Conservation (phyloP, 2,888 invertebrate genomes). For the Tipula helvola region DNA sequence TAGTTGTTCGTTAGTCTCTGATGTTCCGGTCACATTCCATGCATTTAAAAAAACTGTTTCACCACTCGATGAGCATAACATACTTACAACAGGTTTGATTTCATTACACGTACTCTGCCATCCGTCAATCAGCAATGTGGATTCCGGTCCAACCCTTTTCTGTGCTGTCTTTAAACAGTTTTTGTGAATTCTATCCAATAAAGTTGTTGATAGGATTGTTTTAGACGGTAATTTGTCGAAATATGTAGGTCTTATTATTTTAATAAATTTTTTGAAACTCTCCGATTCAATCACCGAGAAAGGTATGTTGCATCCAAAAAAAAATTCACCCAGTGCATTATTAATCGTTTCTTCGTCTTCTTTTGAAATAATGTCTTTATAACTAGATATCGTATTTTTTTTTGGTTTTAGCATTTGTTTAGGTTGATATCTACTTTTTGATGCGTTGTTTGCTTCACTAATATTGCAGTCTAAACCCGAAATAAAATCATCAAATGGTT, state of each 20-base stretch:
- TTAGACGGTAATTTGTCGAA: slow-evolving; percentile 14
- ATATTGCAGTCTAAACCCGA: neutral
- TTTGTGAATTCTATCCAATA: slow-evolving; percentile 11
- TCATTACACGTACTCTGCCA: neutral
- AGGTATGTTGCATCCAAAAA: slow-evolving; percentile 18
- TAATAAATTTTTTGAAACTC: slow-evolving; percentile 15
- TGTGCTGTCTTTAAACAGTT: slow-evolving; percentile 5
- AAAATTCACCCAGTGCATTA: slow-evolving; percentile 14
- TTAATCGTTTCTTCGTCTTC: slow-evolving; percentile 13
- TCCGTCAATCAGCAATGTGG: slow-evolving; percentile 11
- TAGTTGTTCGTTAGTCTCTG: neutral
- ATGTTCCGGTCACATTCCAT: neutral
- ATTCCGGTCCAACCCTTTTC: neutral
- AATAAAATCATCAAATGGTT: neutral
- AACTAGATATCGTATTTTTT: neutral
- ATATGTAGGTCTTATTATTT: slow-evolving; percentile 14
- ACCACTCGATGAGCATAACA: neutral
- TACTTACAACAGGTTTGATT: neutral
- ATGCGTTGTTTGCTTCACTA: neutral
- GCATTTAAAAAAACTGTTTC: neutral
- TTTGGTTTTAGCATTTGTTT: neutral
- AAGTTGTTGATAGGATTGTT: slow-evolving; percentile 12
- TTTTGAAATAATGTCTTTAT: slow-evolving; percentile 4
- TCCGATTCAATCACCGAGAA: slow-evolving; percentile 17
- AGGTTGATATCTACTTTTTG: neutral